phyloP scores from a whole-genome alignment of 2,888 invertebrate genomes.

The Panopea generosa region DNA sequence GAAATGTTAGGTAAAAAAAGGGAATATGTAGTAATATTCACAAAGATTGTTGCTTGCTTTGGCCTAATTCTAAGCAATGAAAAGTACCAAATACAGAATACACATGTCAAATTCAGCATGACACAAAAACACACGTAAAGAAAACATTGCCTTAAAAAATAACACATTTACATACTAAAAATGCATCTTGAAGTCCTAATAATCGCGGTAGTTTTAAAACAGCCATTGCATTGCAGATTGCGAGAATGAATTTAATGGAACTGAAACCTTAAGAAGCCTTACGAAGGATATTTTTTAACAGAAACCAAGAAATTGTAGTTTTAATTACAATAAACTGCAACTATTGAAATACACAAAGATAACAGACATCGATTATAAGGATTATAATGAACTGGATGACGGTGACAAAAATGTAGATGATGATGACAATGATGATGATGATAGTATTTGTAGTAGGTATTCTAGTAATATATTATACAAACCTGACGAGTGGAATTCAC shows the following conservation, averaged over 20 bases:
- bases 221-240: no score
- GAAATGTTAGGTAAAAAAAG: slow-evolving; percentile 13
- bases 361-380: slow-evolving; percentile 17
- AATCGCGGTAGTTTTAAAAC: no score
- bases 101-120: slow-evolving; percentile 36
- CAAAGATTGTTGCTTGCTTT: slow-evolving; percentile 17
- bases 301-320: neutral
- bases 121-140: slow-evolving; percentile 31
- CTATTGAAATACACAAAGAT: slow-evolving; percentile 40
- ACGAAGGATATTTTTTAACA: no score
- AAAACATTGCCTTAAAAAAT: slow-evolving; percentile 9
- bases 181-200: no score
- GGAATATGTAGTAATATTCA: neutral
- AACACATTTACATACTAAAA: no score
- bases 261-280: no score
- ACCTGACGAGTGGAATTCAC: no score
- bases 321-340: slow-evolving; percentile 23
- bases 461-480: neutral
- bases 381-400: slow-evolving; percentile 1
- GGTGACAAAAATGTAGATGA: neutral
- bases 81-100: slow-evolving; percentile 39
- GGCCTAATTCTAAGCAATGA: slow-evolving; percentile 32
- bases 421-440: slow-evolving; percentile 8
- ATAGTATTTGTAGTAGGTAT: slow-evolving; percentile 6
- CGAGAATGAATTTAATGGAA: no score